phyloP scores from a whole-genome alignment of 2,888 invertebrate species.

The Parnassius smintheus region DNA sequence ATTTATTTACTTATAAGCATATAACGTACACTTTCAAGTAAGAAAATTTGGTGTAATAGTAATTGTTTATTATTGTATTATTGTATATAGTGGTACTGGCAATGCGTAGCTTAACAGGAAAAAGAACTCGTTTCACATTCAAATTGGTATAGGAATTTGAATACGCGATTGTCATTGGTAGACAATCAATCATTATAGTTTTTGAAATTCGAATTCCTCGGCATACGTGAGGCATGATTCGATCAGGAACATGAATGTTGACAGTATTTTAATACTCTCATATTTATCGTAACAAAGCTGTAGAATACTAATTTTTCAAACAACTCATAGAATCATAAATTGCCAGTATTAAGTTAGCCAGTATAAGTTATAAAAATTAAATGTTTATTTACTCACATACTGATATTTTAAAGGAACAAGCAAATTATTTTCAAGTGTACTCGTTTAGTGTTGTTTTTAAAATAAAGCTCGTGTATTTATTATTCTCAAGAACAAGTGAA shows the following conservation, averaged over 20 bases:
- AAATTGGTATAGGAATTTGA: slow-evolving; percentile 73
- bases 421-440: slow-evolving; percentile 35
- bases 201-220: slow-evolving; percentile 72
- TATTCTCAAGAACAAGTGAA: slow-evolving; percentile 41
- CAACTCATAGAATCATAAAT: too few species aligned
- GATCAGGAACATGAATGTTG: slow-evolving; percentile 57
- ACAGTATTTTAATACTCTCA: slow-evolving; percentile 41
- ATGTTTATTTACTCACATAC: too few species aligned
- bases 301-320: too few species aligned
- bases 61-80: slow-evolving; percentile 67
- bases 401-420: too few species aligned
- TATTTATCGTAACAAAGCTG: too few species aligned
- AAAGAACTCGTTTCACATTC: slow-evolving; percentile 74
- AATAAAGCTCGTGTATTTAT: slow-evolving; percentile 45
- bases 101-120: slow-evolving; percentile 60
- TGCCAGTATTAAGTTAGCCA: too few species aligned
- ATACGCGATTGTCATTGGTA: slow-evolving; percentile 77
- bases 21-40: background rate
- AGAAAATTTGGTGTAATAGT: slow-evolving; percentile 51
- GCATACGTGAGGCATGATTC: slow-evolving; percentile 65
- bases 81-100: slow-evolving; percentile 57
- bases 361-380: too few species aligned
- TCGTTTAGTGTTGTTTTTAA: slow-evolving; percentile 47
- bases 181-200: slow-evolving; percentile 78
- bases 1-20: background rate